These are phyloP conservation scores for Alethe castanea DNA, from an alignment of 2,113 vertebrate species.

Conservation along the genomic window DNA sequence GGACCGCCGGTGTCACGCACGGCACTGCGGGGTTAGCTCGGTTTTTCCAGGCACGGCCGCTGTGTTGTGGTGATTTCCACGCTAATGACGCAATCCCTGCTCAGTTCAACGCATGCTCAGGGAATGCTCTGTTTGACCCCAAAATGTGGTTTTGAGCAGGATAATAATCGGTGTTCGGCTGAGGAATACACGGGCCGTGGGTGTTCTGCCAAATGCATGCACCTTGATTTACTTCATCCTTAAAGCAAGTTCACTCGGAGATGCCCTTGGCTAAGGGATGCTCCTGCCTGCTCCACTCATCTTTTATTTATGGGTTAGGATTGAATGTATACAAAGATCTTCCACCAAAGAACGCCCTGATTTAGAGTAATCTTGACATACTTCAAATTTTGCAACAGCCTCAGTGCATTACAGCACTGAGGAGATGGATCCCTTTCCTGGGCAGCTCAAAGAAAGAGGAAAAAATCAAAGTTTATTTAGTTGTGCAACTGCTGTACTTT, in stretches of 20 bases:
- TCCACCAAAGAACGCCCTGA: neutral
- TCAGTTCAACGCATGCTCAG: accelerated
- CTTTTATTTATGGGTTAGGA: neutral
- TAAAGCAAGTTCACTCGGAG: neutral
- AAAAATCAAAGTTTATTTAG: accelerated
- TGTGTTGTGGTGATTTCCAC: neutral
- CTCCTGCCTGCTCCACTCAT: neutral
- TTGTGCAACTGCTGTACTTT: too few species aligned
- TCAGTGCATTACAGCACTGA: accelerated
- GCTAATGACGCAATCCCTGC: accelerated
- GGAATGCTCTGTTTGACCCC: accelerated
- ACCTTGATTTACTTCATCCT: neutral
- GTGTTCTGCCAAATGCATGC: too few species aligned
- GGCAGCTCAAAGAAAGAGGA: neutral
- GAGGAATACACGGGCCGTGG: accelerated
- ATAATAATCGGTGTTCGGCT: accelerated
- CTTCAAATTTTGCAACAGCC: neutral
- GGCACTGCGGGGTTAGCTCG: accelerated
- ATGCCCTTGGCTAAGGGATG: neutral
- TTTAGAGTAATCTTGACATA: neutral
- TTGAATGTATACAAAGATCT: neutral
- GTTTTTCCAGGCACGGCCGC: neutral
- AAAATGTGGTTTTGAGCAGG: accelerated
- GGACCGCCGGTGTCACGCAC: too few species aligned
- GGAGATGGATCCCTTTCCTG: neutral